Evolutionary conservation across 92 coral and sea anemone species (phyloP).

Genomic region (Epizoanthus illoricatus): DNA sequence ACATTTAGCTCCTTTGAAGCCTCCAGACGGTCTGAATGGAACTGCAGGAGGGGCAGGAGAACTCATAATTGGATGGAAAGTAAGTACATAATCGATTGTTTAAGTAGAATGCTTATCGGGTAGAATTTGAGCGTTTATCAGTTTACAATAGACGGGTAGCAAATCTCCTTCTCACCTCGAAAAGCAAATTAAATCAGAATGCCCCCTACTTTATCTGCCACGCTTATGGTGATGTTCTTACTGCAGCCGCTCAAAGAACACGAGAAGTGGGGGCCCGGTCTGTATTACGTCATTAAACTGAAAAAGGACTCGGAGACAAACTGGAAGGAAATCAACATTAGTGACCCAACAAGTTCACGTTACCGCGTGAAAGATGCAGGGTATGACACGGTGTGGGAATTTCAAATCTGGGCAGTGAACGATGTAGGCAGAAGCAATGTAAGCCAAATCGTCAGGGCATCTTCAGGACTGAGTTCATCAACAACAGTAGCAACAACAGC

Average conservation of each 20-base stretch:
- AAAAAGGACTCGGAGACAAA: not conserved
- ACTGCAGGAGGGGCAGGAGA: not conserved
- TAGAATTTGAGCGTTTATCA: too few species aligned
- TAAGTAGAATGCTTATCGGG: too few species aligned
- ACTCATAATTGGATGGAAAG: constrained; percentile 18
- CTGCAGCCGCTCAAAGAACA: not conserved
- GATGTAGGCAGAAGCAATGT: not conserved
- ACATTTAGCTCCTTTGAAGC: not conserved
- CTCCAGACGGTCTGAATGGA: constrained; percentile 24
- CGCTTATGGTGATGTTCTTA: too few species aligned
- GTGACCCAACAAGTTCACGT: constrained; percentile 10
- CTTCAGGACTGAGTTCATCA: not conserved
- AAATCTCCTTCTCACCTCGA: too few species aligned
- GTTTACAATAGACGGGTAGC: too few species aligned
- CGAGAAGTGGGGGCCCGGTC: not conserved
- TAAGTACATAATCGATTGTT: not conserved
- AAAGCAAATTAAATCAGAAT: too few species aligned
- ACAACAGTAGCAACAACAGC: constrained; percentile 7
- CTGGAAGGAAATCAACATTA: constrained; percentile 22
- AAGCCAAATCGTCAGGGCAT: not conserved
- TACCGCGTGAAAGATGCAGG: constrained; percentile 2
- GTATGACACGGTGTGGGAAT: not conserved
- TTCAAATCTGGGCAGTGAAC: constrained; percentile 20
- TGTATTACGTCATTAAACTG: constrained; percentile 6
- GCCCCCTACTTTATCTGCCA: too few species aligned